phyloP scores from a whole-genome alignment of 2,113 vertebrate species.

The Clarias gariepinus region DNA sequence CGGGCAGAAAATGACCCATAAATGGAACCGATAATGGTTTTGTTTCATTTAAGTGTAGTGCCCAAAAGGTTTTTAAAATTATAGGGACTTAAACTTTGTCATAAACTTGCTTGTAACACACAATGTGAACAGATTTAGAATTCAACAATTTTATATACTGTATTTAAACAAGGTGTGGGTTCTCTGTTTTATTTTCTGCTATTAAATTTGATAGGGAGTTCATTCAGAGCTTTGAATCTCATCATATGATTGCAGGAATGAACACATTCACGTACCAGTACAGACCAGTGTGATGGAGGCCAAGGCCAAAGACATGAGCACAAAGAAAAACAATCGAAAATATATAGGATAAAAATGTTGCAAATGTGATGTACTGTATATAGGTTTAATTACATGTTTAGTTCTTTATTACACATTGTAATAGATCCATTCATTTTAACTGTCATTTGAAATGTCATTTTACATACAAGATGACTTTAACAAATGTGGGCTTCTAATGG shows the following conservation, averaged over 20 bases:
- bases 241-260: not conserved
- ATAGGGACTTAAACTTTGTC: slow-evolving; percentile 55
- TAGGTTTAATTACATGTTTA: not conserved
- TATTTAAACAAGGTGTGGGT: slow-evolving; percentile 14
- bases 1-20: slow-evolving; percentile 16
- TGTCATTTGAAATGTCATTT: not conserved
- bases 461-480: slow-evolving; percentile 27
- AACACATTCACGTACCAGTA: not conserved
- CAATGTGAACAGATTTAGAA: slow-evolving; percentile 57
- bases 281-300: not conserved
- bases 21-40: slow-evolving; percentile 52
- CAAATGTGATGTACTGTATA: not conserved
- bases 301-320: not conserved
- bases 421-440: not conserved
- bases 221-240: not conserved
- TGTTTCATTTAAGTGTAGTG: slow-evolving; percentile 54
- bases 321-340: slow-evolving; percentile 4
- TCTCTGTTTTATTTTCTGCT: slow-evolving; percentile 26
- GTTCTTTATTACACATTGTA: not conserved
- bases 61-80: slow-evolving; percentile 24
- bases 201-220: slow-evolving; percentile 17
- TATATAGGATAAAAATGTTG: not conserved
- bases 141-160: slow-evolving; percentile 56
- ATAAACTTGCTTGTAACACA: slow-evolving; percentile 62
- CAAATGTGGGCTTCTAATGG: not conserved